Percentiles rank a stretch among this genome's conserved stretches.
Evolutionary conservation across 64 coral and sea anemone species (phyloP).

Genomic region (Trachythela sp.): DNA sequence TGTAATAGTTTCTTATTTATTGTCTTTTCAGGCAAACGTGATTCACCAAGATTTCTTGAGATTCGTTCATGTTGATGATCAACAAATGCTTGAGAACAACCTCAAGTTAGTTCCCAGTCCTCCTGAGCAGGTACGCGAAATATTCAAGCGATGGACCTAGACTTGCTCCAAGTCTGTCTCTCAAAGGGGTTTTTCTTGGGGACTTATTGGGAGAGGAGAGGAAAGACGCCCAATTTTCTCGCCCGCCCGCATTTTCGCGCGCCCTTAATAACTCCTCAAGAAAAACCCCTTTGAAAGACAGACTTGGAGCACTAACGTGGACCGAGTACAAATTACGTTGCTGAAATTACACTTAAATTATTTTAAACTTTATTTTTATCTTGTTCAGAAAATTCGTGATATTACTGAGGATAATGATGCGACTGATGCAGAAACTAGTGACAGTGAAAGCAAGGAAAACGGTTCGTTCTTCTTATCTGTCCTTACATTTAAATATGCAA

Average conservation of each 20-base stretch:
- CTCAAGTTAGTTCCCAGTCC: conserved; percentile 68
- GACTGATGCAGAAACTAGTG: not conserved
- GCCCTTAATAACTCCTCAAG: no score
- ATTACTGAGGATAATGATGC: not conserved
- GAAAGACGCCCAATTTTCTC: no score
- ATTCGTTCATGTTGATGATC: conserved; percentile 97
- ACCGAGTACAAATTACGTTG: not conserved
- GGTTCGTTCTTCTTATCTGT: not conserved
- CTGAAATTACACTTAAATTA: not conserved
- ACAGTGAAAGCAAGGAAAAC: not conserved
- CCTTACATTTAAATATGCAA: not conserved
- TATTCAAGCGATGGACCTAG: no score
- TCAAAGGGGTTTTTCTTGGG: not conserved
- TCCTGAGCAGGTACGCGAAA: conserved; percentile 55
- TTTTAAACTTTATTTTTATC: not conserved
- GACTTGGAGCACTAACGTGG: no score
- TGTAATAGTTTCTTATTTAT: no score
- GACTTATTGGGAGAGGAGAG: no score
- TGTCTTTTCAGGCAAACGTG: conserved; percentile 72
- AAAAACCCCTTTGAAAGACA: no score
- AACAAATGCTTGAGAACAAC: conserved; percentile 69
- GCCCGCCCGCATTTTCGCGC: no score
- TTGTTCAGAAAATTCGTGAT: not conserved
- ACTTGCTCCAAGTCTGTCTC: not conserved
- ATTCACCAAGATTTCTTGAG: conserved; percentile 97